These are phyloP conservation scores for Drosophila cardini DNA, from an alignment of 1,140 invertebrate species.

Conservation along the genomic window DNA sequence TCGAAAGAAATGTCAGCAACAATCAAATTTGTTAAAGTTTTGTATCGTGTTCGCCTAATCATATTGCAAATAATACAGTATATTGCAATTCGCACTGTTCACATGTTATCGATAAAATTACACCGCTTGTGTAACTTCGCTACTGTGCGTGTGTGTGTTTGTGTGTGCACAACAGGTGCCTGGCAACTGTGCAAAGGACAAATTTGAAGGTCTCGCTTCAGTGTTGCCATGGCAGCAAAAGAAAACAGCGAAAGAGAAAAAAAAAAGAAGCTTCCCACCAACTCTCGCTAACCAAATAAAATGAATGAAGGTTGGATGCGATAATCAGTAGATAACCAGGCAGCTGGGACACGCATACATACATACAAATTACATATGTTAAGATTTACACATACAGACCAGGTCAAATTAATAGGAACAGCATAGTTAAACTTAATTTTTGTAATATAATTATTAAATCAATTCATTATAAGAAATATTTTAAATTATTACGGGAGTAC, in stretches of 20 bases:
- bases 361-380: slow-evolving; percentile 8
- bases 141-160: slow-evolving; percentile 14
- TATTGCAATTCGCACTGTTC: slow-evolving; percentile 37
- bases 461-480: too few relatives aligned
- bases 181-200: slow-evolving; percentile 81
- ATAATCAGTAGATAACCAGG: slow-evolving; percentile 40
- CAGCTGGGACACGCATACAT: slow-evolving; percentile 30
- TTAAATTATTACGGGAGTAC: too few relatives aligned
- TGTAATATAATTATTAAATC: too few relatives aligned
- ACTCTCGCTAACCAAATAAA: slow-evolving; percentile 16
- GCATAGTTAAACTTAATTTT: too few relatives aligned
- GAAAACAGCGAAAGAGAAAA: slow-evolving; percentile 38
- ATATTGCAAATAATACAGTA: slow-evolving; percentile 34
- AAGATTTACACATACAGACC: not conserved
- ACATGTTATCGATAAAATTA: slow-evolving; percentile 55
- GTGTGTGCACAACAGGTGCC: slow-evolving; percentile 70
- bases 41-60: slow-evolving; percentile 20
- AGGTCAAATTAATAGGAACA: too few relatives aligned
- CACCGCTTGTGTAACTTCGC: slow-evolving; percentile 20
- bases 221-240: slow-evolving; percentile 54
- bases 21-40: slow-evolving; percentile 18
- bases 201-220: slow-evolving; percentile 69
- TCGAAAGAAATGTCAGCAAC: slow-evolving; percentile 10
- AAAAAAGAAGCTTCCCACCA: slow-evolving; percentile 41
- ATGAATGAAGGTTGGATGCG: slow-evolving; percentile 22